phyloP scores from a whole-genome alignment of 1,140 invertebrate species.

The Subanguina moxae region DNA sequence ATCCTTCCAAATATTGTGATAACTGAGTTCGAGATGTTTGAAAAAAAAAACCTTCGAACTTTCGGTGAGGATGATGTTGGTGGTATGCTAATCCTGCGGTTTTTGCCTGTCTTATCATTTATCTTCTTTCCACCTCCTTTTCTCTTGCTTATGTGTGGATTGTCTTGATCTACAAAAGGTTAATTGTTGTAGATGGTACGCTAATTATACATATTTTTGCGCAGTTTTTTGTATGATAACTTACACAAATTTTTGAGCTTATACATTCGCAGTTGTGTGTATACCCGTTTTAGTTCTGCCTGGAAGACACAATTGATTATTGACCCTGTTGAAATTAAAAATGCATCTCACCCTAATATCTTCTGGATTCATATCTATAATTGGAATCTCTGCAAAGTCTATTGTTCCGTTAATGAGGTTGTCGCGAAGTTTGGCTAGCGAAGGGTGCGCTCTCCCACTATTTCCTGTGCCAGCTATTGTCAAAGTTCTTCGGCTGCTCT shows the following conservation, averaged over 20 bases:
- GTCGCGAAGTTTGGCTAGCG: slow-evolving; percentile 63
- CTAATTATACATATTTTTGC: no score
- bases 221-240: no score
- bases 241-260: slow-evolving; percentile 76
- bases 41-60: slow-evolving; percentile 13
- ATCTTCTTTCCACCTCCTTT: slow-evolving; percentile 79
- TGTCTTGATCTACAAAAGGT: slow-evolving; percentile 69
- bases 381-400: slow-evolving; percentile 77
- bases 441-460: slow-evolving; percentile 59
- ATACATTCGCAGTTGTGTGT: slow-evolving; percentile 71
- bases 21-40: no score
- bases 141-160: slow-evolving; percentile 87
- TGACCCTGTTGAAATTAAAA: neutral
- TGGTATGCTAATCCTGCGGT: slow-evolving; percentile 48
- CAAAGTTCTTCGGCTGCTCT: slow-evolving; percentile 59
- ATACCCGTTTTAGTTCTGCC: slow-evolving; percentile 83
- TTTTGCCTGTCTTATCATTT: slow-evolving; percentile 77
- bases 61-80: slow-evolving; percentile 50
- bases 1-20: no score
- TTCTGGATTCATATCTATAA: slow-evolving; percentile 81
- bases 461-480: slow-evolving; percentile 58
- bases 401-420: slow-evolving; percentile 75
- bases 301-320: slow-evolving; percentile 50
- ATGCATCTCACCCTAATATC: slow-evolving; percentile 71
- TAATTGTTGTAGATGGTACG: neutral